Evolutionary conservation across 1,140 invertebrate species (phyloP).

Genomic region (Lepidostoma basale): DNA sequence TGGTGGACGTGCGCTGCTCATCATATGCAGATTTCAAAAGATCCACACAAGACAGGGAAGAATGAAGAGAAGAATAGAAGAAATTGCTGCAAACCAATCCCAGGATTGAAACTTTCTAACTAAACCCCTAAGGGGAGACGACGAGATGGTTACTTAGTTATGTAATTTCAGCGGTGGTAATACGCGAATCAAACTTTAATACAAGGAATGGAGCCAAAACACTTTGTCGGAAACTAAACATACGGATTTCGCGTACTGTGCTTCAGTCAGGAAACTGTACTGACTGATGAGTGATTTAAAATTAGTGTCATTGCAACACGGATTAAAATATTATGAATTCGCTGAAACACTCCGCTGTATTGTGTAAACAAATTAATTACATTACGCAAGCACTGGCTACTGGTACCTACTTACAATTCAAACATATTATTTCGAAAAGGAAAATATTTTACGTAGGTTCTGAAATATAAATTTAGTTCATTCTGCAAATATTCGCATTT

Average conservation of each 20-base stretch:
- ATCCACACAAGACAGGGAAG: too few species aligned
- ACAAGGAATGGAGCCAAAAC: not conserved
- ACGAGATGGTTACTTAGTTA: not conserved
- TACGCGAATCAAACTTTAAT: not conserved
- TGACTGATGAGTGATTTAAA: not conserved
- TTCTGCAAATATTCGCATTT: not conserved
- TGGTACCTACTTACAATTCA: not conserved
- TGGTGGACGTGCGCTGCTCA: too few species aligned
- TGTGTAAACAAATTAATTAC: slow-evolving; percentile 4
- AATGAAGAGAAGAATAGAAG: too few species aligned
- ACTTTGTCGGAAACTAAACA: not conserved
- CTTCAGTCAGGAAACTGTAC: too few species aligned
- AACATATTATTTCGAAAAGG: not conserved
- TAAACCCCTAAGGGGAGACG: not conserved
- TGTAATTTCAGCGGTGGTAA: not conserved
- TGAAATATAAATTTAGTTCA: slow-evolving; percentile 2
- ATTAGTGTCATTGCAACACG: slow-evolving; percentile 6
- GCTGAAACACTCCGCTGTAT: slow-evolving; percentile 1
- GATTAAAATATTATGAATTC: slow-evolving; percentile 22
- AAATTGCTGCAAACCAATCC: too few species aligned
- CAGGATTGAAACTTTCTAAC: too few species aligned
- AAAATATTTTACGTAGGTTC: slow-evolving; percentile 14
- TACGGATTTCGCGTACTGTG: too few species aligned
- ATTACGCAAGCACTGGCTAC: slow-evolving; percentile 3
- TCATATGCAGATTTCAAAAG: too few species aligned